Evolutionary conservation across 1,140 invertebrate genomes (phyloP).

Genomic region (Anoplophora glabripennis): DNA sequence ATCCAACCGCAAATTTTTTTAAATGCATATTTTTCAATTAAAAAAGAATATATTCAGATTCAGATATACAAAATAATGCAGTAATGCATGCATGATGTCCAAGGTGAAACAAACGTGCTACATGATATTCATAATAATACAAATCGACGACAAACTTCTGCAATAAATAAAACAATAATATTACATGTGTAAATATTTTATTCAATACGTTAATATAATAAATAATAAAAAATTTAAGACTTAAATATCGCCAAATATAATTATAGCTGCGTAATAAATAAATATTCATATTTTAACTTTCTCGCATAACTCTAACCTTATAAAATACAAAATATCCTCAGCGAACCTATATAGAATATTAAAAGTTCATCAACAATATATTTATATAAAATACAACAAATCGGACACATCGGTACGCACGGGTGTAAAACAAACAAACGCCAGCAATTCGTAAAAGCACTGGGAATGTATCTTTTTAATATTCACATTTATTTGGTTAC

Average conservation of each 20-base stretch:
- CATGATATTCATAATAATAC: too few species aligned
- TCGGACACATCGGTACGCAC: background rate
- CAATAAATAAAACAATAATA: too few species aligned
- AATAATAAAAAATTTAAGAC: conserved; percentile 10
- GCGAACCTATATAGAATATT: conserved; percentile 10
- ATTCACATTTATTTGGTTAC: conserved; percentile 16
- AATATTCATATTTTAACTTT: conserved; percentile 11
- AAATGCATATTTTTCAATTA: too few species aligned
- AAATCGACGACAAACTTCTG: too few species aligned
- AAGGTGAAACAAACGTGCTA: too few species aligned
- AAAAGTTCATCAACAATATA: conserved; percentile 16
- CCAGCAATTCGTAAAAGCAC: conserved; percentile 32
- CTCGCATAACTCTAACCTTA: conserved; percentile 13
- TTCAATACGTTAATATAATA: conserved; percentile 14
- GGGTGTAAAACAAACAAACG: background rate
- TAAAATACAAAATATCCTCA: conserved; percentile 14
- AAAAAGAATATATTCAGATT: too few species aligned
- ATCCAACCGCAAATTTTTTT: too few species aligned
- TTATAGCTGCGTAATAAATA: conserved; percentile 2
- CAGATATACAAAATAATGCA: too few species aligned
- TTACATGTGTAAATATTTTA: conserved; percentile 15
- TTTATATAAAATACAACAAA: conserved; percentile 11
- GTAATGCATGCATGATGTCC: too few species aligned
- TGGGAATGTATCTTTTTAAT: conserved; percentile 37
- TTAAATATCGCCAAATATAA: background rate